These are phyloP conservation scores for Lepidurus apus DNA, from an alignment of 1,140 invertebrate species.

Conservation along the genomic window DNA sequence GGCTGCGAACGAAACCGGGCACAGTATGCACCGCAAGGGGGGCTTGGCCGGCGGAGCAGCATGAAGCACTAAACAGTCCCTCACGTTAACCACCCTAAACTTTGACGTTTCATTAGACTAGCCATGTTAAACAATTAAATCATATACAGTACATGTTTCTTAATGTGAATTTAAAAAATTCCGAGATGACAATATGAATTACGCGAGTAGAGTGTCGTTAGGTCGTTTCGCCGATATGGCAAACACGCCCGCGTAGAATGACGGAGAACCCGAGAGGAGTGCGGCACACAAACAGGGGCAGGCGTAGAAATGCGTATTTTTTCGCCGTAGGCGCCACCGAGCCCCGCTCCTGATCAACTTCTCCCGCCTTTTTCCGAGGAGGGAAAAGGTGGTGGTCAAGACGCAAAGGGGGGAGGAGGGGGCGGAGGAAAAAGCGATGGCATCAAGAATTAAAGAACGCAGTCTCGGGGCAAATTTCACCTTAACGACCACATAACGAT, in stretches of 20 bases:
- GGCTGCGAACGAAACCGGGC: background rate
- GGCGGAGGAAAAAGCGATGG: background rate
- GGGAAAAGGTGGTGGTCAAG: background rate
- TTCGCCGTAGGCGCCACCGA: slow-evolving; percentile 20
- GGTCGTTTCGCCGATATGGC: background rate
- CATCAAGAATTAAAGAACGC: background rate
- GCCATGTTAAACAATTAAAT: too few relatives aligned
- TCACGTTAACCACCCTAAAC: background rate
- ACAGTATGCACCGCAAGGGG: background rate
- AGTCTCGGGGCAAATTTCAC: background rate
- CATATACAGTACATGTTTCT: too few relatives aligned
- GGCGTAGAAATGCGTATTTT: background rate
- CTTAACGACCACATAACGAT: background rate
- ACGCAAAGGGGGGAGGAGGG: background rate
- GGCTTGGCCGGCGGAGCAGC: background rate
- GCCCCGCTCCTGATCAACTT: background rate
- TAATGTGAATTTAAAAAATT: too few relatives aligned
- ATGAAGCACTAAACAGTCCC: background rate
- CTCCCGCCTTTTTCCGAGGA: background rate
- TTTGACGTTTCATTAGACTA: background rate
- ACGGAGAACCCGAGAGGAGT: background rate
- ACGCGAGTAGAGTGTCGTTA: background rate
- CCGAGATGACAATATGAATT: too few relatives aligned
- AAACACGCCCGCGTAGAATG: background rate
- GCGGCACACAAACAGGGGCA: background rate